Percentiles rank a stretch among this genome's conserved stretches.
phyloP scores from a whole-genome alignment of 2,113 vertebrate species.

The Elanus axillaris region DNA sequence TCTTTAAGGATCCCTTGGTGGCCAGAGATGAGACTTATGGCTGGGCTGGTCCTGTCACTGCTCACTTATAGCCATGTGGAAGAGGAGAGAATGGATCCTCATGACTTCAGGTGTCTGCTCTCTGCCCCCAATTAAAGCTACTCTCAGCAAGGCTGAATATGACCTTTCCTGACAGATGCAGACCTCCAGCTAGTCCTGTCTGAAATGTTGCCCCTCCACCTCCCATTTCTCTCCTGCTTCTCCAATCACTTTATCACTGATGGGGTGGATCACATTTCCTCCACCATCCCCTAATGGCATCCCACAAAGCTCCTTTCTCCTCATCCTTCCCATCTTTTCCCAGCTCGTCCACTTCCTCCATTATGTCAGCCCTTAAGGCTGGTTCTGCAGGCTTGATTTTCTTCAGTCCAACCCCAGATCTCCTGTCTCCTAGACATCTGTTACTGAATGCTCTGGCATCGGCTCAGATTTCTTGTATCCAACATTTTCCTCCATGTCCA shows the following conservation, averaged over 20 bases:
- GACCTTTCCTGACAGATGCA: background rate
- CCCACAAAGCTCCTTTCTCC: background rate
- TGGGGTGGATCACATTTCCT: background rate
- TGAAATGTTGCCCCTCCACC: background rate
- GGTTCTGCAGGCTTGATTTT: background rate
- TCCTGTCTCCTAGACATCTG: background rate
- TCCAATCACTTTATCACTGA: background rate
- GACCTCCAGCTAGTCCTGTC: background rate
- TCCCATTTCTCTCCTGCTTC: background rate
- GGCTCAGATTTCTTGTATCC: background rate
- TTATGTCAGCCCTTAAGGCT: background rate
- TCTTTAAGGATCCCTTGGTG: background rate
- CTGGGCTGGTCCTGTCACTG: background rate
- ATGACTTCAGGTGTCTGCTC: background rate
- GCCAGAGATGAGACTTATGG: background rate
- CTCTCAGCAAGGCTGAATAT: background rate
- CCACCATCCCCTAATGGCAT: background rate
- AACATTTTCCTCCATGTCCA: background rate
- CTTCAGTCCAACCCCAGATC: background rate
- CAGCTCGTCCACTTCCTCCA: background rate
- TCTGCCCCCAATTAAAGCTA: background rate
- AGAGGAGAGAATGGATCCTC: background rate
- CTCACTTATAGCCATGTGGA: background rate
- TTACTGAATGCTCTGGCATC: background rate
- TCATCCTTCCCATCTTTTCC: background rate